These are phyloP conservation scores for Campoplex capitator DNA, from an alignment of 2,888 invertebrate genomes.

Conservation along the genomic window DNA sequence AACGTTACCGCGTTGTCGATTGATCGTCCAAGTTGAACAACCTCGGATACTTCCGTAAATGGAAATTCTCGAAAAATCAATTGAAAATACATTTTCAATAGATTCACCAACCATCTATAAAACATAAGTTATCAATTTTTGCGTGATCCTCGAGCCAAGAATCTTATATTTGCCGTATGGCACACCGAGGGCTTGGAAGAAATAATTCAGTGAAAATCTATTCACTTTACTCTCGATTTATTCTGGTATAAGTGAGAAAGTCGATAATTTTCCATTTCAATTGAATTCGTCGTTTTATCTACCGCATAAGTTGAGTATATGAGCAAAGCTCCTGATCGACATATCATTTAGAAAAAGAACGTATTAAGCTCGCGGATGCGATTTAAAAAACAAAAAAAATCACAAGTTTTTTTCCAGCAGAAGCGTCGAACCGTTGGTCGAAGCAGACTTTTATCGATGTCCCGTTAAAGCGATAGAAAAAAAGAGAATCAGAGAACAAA, in stretches of 20 bases:
- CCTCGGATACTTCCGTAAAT: too few species aligned
- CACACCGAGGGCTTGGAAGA: background rate
- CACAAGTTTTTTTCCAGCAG: background rate
- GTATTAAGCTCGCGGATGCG: constrained; percentile 1
- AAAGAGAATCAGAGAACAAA: background rate
- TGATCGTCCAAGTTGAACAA: too few species aligned
- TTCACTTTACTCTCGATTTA: background rate
- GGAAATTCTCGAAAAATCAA: background rate
- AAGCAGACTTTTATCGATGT: constrained; percentile 15
- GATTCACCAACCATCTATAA: background rate
- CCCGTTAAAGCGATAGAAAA: constrained; percentile 7
- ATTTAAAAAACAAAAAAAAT: constrained; percentile 19
- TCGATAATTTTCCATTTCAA: background rate
- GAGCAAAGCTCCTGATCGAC: background rate
- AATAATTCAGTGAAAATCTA: background rate
- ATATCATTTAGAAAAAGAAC: background rate
- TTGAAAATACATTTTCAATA: background rate
- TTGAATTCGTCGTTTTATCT: background rate
- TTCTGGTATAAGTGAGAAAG: background rate
- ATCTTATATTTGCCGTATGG: background rate
- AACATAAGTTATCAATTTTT: background rate
- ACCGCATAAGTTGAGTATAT: background rate
- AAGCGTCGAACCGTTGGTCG: background rate
- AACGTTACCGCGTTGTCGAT: too few species aligned
- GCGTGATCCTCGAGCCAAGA: background rate